Conservation (phyloP, 2,797 vertebrate species). For the Cyprinodon diabolis region DNA sequence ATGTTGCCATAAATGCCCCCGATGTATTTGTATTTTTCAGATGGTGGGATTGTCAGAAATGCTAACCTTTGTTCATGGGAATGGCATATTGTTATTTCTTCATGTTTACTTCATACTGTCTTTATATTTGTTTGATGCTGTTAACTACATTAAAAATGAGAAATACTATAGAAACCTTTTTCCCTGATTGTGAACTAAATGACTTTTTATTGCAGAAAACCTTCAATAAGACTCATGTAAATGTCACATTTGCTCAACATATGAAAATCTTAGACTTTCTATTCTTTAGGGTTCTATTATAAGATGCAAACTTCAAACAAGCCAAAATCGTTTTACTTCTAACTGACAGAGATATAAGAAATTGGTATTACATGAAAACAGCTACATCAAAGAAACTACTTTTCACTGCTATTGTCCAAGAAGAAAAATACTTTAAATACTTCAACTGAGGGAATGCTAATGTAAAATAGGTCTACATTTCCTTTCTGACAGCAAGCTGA, state of each 20-base stretch:
- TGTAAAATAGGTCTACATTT: constrained; percentile 33
- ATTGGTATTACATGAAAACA: background rate
- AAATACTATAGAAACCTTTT: background rate
- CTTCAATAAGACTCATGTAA: background rate
- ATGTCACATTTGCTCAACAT: background rate
- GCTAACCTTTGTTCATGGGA: no score
- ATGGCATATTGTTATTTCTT: no score
- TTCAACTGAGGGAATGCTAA: constrained; percentile 5
- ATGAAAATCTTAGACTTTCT: background rate
- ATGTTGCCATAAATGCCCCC: no score
- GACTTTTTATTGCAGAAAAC: background rate
- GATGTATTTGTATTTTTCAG: no score
- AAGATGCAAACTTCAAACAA: background rate
- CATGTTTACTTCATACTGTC: no score
- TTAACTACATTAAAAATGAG: no score
- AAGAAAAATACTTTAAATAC: constrained; percentile 8
- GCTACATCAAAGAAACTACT: constrained; percentile 4
- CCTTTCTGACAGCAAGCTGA: constrained; percentile 42
- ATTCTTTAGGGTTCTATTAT: background rate
- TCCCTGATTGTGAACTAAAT: background rate
- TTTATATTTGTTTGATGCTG: no score
- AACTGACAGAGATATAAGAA: background rate
- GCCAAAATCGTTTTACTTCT: background rate
- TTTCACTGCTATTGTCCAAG: constrained; percentile 5
- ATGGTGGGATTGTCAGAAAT: no score